Conservation (phyloP, 2,113 vertebrate species). For the Galemys pyrenaicus region DNA sequence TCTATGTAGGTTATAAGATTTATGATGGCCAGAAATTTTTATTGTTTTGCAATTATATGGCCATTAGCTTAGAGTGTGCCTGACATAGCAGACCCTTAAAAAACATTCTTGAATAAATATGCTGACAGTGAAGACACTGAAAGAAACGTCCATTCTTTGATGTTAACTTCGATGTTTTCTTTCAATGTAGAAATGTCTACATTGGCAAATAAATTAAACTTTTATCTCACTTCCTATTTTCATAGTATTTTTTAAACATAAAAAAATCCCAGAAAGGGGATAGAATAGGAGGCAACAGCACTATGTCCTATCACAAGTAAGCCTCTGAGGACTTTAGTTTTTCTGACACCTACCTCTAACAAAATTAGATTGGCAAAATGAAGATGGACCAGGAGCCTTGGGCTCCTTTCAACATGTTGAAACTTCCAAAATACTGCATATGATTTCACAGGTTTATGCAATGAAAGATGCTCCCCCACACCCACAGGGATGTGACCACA, state of each 20-base stretch:
- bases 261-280: constrained; percentile 1
- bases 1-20: background rate
- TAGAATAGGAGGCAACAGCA: background rate
- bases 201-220: background rate
- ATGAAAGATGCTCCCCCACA: background rate
- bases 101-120: background rate
- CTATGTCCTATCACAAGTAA: background rate
- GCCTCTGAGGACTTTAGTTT: background rate
- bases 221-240: background rate
- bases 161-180: no score
- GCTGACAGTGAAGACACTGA: constrained; percentile 14
- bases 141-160: background rate
- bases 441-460: background rate
- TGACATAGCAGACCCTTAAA: background rate
- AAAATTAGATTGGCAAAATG: background rate
- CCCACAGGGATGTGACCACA: background rate
- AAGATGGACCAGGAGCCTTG: background rate
- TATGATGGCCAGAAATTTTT: background rate
- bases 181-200: no score
- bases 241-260: constrained; percentile 15
- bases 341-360: background rate
- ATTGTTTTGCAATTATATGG: background rate
- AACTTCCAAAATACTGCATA: background rate
- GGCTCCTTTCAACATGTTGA: background rate
- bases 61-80: background rate